Evolutionary conservation across 37 sponge, comb jelly and placozoan species (phyloP).

Genomic region (Dysidea cf. avara): DNA sequence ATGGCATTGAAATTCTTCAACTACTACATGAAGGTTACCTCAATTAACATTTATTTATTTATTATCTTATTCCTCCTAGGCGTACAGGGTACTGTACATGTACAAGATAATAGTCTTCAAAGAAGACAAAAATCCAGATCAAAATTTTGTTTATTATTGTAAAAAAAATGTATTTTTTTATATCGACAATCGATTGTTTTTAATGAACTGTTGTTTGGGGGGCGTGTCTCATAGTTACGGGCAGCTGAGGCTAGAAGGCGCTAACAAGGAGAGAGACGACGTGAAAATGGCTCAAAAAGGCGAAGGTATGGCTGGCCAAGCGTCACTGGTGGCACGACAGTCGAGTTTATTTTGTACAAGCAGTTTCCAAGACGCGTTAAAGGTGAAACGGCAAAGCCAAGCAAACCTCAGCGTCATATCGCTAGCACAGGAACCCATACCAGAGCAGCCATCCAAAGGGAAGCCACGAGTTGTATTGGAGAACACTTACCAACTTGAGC

Average conservation of each 20-base stretch:
- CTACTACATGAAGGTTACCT: not conserved
- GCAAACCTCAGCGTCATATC: constrained; percentile 37
- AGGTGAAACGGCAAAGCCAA: constrained; percentile 11
- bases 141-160: not conserved
- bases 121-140: not conserved
- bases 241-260: not conserved
- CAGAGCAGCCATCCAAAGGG: not conserved
- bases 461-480: constrained; percentile 70
- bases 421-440: constrained; percentile 46
- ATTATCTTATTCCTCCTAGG: not conserved
- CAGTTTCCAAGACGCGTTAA: constrained; percentile 51
- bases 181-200: not conserved
- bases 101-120: not conserved
- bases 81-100: not conserved
- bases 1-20: not conserved
- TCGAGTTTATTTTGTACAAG: constrained; percentile 62
- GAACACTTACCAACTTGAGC: constrained; percentile 88
- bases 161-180: not conserved
- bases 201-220: not conserved
- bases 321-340: constrained; percentile 34
- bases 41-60: not conserved
- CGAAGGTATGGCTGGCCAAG: no score
- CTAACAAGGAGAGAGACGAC: not conserved
- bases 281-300: no score
- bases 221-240: not conserved